phyloP scores from a whole-genome alignment of 2,888 invertebrate genomes.

The Yponomeuta malinellus region DNA sequence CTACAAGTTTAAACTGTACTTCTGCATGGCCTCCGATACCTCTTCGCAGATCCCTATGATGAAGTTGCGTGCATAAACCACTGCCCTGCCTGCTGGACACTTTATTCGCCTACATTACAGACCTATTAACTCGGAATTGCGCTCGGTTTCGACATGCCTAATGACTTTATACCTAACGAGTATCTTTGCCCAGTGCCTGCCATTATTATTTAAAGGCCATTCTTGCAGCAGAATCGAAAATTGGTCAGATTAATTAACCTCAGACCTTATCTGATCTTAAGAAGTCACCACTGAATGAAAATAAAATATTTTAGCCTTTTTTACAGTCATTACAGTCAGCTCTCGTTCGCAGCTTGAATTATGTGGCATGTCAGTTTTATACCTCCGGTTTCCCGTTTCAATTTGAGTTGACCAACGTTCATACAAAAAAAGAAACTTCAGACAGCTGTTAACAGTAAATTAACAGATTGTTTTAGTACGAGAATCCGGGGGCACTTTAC shows the following conservation, averaged over 20 bases:
- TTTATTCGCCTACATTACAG: neutral
- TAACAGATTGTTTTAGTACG: too few relatives aligned
- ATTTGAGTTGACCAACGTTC: too few relatives aligned
- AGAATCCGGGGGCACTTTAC: too few relatives aligned
- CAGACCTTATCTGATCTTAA: neutral
- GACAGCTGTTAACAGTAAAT: too few relatives aligned
- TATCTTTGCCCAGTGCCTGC: neutral
- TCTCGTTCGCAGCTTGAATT: too few relatives aligned
- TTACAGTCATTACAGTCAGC: too few relatives aligned
- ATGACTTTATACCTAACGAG: constrained; percentile 8
- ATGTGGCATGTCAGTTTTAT: too few relatives aligned
- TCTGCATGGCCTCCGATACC: constrained; percentile 21
- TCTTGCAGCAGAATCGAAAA: neutral
- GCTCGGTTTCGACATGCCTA: constrained; percentile 8
- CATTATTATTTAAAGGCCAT: neutral
- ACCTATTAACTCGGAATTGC: constrained; percentile 9
- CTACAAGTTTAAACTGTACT: too few relatives aligned
- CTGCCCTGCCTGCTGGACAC: constrained; percentile 6
- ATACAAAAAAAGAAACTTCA: too few relatives aligned
- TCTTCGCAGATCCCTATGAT: constrained; percentile 29
- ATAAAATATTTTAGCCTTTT: neutral
- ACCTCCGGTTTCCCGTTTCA: too few relatives aligned
- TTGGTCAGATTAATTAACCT: neutral
- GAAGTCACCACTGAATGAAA: neutral
- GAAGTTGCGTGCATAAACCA: constrained; percentile 25